These are phyloP conservation scores for Motacilla alba DNA, from an alignment of 2,113 vertebrate species.

Conservation along the genomic window DNA sequence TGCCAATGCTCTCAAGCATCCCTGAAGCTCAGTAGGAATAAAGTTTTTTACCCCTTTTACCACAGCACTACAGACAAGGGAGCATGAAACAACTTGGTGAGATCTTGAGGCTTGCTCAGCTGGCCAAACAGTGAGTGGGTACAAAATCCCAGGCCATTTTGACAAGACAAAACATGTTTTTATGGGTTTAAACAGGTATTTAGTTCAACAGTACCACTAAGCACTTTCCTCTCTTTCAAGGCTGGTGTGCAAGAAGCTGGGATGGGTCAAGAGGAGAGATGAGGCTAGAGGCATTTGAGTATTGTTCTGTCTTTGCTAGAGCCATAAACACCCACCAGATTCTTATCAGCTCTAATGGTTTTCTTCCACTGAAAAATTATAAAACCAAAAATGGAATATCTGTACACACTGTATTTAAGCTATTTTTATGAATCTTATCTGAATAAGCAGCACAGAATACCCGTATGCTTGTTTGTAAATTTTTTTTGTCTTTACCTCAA, in stretches of 20 bases:
- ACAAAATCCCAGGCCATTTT: background rate
- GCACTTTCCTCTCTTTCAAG: background rate
- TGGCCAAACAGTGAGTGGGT: background rate
- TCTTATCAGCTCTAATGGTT: background rate
- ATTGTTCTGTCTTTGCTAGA: background rate
- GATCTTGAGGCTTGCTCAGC: background rate
- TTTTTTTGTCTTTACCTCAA: background rate
- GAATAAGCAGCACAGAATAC: background rate
- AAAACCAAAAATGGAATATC: background rate
- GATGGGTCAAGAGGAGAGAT: background rate
- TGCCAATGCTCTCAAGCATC: background rate
- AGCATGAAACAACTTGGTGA: accelerated
- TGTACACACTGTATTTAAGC: background rate
- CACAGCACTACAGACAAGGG: too few relatives aligned
- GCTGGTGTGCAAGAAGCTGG: background rate
- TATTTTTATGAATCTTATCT: background rate
- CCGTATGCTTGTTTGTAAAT: background rate
- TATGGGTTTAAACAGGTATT: background rate
- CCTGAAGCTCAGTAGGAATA: background rate
- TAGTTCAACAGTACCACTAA: background rate
- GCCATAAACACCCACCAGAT: background rate
- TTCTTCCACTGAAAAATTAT: background rate
- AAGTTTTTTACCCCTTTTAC: background rate
- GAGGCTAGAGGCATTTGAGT: background rate
- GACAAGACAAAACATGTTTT: background rate